These are phyloP conservation scores for Nibea coibor DNA, from an alignment of 2,113 vertebrate genomes.

Conservation along the genomic window DNA sequence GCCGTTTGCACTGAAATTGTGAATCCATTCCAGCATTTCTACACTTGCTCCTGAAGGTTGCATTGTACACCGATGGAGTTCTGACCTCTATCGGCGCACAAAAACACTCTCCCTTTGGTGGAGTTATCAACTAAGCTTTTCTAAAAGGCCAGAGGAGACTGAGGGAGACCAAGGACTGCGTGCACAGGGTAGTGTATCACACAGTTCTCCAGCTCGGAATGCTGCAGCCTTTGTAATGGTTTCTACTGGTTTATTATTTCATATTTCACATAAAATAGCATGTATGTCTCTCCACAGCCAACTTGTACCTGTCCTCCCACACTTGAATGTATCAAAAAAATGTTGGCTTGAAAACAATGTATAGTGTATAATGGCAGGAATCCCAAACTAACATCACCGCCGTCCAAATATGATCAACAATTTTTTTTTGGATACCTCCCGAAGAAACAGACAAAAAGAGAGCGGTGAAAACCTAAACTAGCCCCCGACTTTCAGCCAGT, in stretches of 20 bases:
- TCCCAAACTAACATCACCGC: conserved; percentile 6
- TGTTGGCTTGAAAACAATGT: conserved; percentile 17
- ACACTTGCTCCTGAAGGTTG: conserved; percentile 42
- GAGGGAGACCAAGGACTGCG: conserved; percentile 17
- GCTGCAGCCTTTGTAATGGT: conserved; percentile 6
- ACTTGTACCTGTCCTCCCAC: conserved; percentile 36
- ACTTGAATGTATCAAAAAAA: background rate
- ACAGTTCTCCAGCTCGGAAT: conserved; percentile 20
- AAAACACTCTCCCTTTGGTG: conserved; percentile 23
- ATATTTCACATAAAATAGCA: conserved; percentile 31
- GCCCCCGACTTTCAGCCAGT: background rate
- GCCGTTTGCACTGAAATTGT: conserved; percentile 16
- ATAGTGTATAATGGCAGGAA: conserved; percentile 7
- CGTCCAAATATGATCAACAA: background rate
- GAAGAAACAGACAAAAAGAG: conserved; percentile 1
- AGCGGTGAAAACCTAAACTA: background rate
- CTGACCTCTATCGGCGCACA: conserved; percentile 47
- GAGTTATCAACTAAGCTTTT: conserved; percentile 48
- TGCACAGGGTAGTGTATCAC: conserved; percentile 11
- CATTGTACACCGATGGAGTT: conserved; percentile 6
- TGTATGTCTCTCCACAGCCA: conserved; percentile 21
- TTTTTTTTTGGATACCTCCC: background rate
- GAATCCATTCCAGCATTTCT: conserved; percentile 28
- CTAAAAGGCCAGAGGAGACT: conserved; percentile 42
- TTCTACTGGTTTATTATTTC: conserved; percentile 13